Conservation (phyloP, 2,888 invertebrate species). For the Hofmannophila pseudospretella region DNA sequence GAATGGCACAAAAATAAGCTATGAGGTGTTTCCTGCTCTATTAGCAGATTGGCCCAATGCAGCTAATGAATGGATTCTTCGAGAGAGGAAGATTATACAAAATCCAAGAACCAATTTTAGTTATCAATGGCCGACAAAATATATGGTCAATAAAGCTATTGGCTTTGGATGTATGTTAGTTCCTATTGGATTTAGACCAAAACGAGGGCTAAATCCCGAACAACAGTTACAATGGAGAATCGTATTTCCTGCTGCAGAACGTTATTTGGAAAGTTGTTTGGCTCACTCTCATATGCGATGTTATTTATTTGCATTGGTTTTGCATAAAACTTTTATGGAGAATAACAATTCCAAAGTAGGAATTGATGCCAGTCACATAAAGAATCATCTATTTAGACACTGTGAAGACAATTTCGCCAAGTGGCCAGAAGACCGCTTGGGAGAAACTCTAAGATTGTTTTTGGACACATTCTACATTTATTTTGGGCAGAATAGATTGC, state of each 20-base stretch:
- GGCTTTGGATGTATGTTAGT: constrained; percentile 83
- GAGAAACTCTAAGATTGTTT: constrained; percentile 81
- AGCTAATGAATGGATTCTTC: constrained; percentile 82
- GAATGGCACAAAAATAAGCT: constrained; percentile 61
- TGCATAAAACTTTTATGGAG: constrained; percentile 86
- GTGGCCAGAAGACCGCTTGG: constrained; percentile 86
- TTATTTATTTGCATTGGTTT: constrained; percentile 81
- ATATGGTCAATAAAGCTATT: constrained; percentile 81
- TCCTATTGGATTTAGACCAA: constrained; percentile 83
- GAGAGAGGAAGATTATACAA: constrained; percentile 75
- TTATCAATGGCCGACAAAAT: constrained; percentile 83
- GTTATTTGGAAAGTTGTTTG: constrained; percentile 84
- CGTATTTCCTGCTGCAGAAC: constrained; percentile 86
- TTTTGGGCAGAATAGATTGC: constrained; percentile 79
- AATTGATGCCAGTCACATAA: constrained; percentile 83
- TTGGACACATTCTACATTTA: constrained; percentile 80
- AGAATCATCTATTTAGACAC: constrained; percentile 86
- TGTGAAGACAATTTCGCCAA: constrained; percentile 83
- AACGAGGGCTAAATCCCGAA: constrained; percentile 78
- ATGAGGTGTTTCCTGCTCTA: constrained; percentile 85
- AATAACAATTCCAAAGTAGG: constrained; percentile 80
- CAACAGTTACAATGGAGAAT: constrained; percentile 87
- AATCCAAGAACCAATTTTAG: constrained; percentile 77
- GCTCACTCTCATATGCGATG: constrained; percentile 84
- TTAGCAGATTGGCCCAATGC: constrained; percentile 84